phyloP scores from a whole-genome alignment of 2,888 invertebrate genomes.

The Taenaris catops region DNA sequence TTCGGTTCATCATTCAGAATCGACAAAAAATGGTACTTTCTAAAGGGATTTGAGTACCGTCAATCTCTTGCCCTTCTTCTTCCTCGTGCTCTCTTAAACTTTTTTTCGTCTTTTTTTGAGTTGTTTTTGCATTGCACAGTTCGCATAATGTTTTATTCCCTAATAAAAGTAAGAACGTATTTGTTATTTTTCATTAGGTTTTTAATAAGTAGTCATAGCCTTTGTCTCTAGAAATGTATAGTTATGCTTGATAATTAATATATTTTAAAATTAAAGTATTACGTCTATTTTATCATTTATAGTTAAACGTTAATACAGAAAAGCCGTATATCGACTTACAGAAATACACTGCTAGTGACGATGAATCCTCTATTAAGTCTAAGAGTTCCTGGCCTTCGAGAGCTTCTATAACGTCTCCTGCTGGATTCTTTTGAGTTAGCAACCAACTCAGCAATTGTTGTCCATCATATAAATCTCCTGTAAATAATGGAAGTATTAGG shows the following conservation, averaged over 20 bases:
- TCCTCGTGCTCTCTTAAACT: constrained; percentile 70
- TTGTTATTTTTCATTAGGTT: constrained; percentile 4
- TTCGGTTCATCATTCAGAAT: constrained; percentile 11
- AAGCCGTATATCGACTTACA: too few species aligned
- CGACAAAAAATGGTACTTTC: constrained; percentile 12
- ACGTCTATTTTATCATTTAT: too few species aligned
- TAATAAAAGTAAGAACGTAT: constrained; percentile 64
- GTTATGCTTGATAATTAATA: too few species aligned
- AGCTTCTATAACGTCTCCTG: constrained; percentile 94
- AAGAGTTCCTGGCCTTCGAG: constrained; percentile 89
- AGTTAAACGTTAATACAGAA: too few species aligned
- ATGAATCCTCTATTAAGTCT: constrained; percentile 87
- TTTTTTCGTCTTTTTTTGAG: constrained; percentile 83
- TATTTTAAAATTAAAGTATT: too few species aligned
- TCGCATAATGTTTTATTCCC: constrained; percentile 96
- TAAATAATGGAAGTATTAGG: constrained; percentile 24
- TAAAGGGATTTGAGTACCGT: constrained; percentile 50
- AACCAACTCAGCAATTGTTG: constrained; percentile 94
- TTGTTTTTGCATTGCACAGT: constrained; percentile 87
- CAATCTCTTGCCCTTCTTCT: constrained; percentile 60
- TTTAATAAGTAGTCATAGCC: too few species aligned
- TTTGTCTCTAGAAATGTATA: too few species aligned
- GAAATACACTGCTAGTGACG: constrained; percentile 93
- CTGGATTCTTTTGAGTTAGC: constrained; percentile 94
- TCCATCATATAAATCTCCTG: constrained; percentile 92